Percentiles rank a stretch among this genome's conserved stretches.
Conservation (phyloP, 2,797 vertebrate species). For the Gymnopithys bicolor region DNA sequence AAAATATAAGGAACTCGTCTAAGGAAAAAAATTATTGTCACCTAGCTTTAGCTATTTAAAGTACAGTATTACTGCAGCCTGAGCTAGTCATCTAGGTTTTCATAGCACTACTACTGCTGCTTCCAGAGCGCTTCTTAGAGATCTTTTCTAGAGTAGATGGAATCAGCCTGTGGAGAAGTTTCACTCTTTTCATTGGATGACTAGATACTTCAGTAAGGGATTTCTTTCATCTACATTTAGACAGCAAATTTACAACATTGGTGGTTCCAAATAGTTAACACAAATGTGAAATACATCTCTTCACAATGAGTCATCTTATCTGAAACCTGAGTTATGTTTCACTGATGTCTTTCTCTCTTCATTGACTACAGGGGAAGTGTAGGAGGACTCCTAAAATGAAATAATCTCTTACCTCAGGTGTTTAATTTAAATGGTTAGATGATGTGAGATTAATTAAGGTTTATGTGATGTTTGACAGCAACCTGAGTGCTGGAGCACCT, state of each 20-base stretch:
- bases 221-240: conserved; percentile 15
- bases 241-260: neutral
- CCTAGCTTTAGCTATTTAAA: neutral
- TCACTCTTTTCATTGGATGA: neutral
- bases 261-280: conserved; percentile 49
- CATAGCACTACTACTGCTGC: neutral
- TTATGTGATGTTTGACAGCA: conserved; percentile 32
- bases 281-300: neutral
- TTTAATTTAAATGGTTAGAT: conserved; percentile 19
- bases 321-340: conserved; percentile 56
- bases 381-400: conserved; percentile 29
- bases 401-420: conserved; percentile 22
- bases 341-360: conserved; percentile 30
- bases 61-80: neutral
- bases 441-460: conserved; percentile 42
- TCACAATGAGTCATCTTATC: conserved; percentile 22
- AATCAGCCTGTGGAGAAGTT: neutral
- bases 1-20: neutral
- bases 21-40: neutral
- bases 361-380: conserved; percentile 51
- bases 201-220: neutral
- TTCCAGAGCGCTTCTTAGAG: neutral
- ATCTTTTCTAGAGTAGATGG: neutral
- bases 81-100: neutral
- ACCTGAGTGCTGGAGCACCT: neutral